Base-by-base conservation (phyloP, 1,140 invertebrate genomes). In the Trichomalopsis sarcophagae region DNA sequence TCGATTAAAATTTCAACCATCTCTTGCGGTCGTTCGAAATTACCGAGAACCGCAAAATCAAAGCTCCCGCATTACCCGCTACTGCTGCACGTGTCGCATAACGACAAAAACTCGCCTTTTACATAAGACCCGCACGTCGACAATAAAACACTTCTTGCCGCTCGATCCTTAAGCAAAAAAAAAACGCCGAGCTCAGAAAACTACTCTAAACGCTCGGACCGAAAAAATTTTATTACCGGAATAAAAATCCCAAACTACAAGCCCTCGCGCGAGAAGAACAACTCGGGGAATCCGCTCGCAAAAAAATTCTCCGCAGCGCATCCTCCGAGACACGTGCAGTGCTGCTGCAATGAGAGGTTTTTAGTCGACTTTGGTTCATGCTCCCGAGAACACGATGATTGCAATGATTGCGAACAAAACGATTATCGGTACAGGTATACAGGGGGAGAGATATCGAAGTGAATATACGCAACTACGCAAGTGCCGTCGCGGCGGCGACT, bases 341-440 rank as follows among this genome's bases (percentile, higher is more conserved):
- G 9, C 2, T 44, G 27, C 14, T 2, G 40, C 6, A 71, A 40
- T 71, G 1, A 47, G 62, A 27, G 36, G 1, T 81, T 71, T 47
- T 81, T 81, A 21, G 44, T 27, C 14, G 23, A 13, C 21, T n/a
- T 14, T 50, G 30, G 76, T 78, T 78, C 76, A 47, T 80, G 30
- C 62, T 80, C n/a, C 13, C 36, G 30, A 62, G 69, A 81, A 55
- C 27, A 81, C 21, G 55, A 23, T 44, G n/a, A 69, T 79, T 79
- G 55, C 55, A 62, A 62, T n/a, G 21, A 78, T 79, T 79, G 78
- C 44, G 5, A 69, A 81, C 36, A 47, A 71, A 81, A 5, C 27
- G 33, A 81, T 81, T 73, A 73, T 73, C 36, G 2, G 40, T 23
- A 36, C 55, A 62, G 55, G 40, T 44, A 36, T 36, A 36, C 14